phyloP scores from a whole-genome alignment of 2,888 invertebrate genomes.

The Zaprionus lineosus region DNA sequence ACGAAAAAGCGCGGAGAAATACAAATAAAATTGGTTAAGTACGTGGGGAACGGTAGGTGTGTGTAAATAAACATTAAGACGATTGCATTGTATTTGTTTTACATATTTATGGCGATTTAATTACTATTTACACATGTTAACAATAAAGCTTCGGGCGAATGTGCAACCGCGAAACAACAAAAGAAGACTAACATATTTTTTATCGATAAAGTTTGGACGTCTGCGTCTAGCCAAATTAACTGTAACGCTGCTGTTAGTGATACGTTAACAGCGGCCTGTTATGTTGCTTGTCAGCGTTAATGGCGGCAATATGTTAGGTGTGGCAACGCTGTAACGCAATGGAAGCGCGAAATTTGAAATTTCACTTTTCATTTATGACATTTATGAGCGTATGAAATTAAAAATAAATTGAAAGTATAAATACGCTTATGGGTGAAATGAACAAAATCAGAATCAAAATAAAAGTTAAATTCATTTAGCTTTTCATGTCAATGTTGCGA shows the following conservation, averaged over 20 bases:
- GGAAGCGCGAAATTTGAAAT: not conserved
- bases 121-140: slow-evolving; percentile 25
- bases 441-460: not conserved
- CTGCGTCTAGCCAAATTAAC: not conserved
- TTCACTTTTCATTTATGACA: not conserved
- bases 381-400: not conserved
- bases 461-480: not conserved
- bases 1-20: slow-evolving; percentile 13
- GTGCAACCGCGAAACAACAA: slow-evolving; percentile 35
- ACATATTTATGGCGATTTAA: slow-evolving; percentile 33
- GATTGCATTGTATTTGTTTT: slow-evolving; percentile 28
- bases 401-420: not conserved
- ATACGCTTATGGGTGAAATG: not conserved
- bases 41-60: slow-evolving; percentile 32
- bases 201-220: slow-evolving; percentile 26
- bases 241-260: slow-evolving; percentile 2
- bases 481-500: slow-evolving; percentile 18
- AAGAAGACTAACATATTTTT: slow-evolving; percentile 29
- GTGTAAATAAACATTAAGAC: slow-evolving; percentile 25
- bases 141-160: slow-evolving; percentile 10
- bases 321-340: not conserved
- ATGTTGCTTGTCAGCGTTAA: not conserved
- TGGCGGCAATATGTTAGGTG: not conserved
- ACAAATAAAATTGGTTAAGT: slow-evolving; percentile 35
- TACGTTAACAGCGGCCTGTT: not conserved